Conservation (phyloP, 2,113 vertebrate genomes). For the Pangasianodon gigas region DNA sequence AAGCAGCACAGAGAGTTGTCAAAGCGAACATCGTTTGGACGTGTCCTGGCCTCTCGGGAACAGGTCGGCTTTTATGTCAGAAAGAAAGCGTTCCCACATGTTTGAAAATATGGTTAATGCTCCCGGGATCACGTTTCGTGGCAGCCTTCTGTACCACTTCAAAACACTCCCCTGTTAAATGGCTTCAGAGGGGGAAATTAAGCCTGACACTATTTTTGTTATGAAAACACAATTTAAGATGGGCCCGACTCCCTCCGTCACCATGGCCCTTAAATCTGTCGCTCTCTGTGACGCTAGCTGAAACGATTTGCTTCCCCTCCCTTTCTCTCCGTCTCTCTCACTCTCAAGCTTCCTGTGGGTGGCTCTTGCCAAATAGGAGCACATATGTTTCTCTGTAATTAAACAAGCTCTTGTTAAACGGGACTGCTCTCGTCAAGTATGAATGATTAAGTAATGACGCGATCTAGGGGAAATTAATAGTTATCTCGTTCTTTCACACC, state of each 20-base stretch:
- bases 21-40: conserved; percentile 76
- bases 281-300: conserved; percentile 44
- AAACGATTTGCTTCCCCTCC: conserved; percentile 44
- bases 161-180: conserved; percentile 80
- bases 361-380: conserved; percentile 54
- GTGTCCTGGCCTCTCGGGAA: conserved; percentile 71
- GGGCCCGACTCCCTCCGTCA: conserved; percentile 66
- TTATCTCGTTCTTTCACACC: conserved; percentile 51
- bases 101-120: conserved; percentile 82
- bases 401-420: conserved; percentile 58
- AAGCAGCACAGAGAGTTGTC: conserved; percentile 75
- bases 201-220: conserved; percentile 85
- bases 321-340: conserved; percentile 7
- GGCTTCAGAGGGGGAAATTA: conserved; percentile 79
- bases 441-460: conserved; percentile 61
- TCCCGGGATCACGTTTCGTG: conserved; percentile 76
- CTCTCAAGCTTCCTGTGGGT: conserved; percentile 41
- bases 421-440: conserved; percentile 54
- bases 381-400: conserved; percentile 62
- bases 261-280: conserved; percentile 62
- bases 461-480: conserved; percentile 57
- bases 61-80: conserved; percentile 79
- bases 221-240: conserved; percentile 77
- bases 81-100: conserved; percentile 88
- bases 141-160: conserved; percentile 73